Evolutionary conservation across 2,888 invertebrate genomes (phyloP).

Genomic region (Gastrophysa polygoni): DNA sequence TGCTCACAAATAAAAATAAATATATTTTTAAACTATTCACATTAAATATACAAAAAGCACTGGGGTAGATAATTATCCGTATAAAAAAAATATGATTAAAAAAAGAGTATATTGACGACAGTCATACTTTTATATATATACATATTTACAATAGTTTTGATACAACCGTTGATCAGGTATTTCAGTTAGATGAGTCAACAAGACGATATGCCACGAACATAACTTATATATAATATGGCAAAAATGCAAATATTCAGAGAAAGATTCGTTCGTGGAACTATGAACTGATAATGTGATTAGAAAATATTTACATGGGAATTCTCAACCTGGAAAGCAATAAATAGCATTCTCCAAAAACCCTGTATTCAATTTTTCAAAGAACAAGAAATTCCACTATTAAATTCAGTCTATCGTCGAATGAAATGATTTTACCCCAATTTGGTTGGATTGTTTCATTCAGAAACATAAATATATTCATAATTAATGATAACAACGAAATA

Average conservation of each 20-base stretch:
- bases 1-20: constrained; percentile 37
- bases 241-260: background rate
- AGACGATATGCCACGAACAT: constrained; percentile 4
- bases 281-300: too few species aligned
- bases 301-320: too few species aligned
- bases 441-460: too few species aligned
- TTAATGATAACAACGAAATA: too few species aligned
- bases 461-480: too few species aligned
- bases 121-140: constrained; percentile 39
- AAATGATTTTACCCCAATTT: too few species aligned
- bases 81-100: constrained; percentile 36
- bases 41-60: constrained; percentile 37
- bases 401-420: too few species aligned
- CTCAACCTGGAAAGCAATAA: too few species aligned
- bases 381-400: too few species aligned
- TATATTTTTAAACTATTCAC: constrained; percentile 29
- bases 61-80: constrained; percentile 31
- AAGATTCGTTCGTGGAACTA: too few species aligned
- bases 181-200: constrained; percentile 42
- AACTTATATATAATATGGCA: background rate
- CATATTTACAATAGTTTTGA: constrained; percentile 49
- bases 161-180: constrained; percentile 49
- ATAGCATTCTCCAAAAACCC: too few species aligned
- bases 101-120: constrained; percentile 30
- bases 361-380: too few species aligned